Evolutionary conservation across 2,797 vertebrate species (phyloP).

Genomic region (Cryptoprocta ferox): DNA sequence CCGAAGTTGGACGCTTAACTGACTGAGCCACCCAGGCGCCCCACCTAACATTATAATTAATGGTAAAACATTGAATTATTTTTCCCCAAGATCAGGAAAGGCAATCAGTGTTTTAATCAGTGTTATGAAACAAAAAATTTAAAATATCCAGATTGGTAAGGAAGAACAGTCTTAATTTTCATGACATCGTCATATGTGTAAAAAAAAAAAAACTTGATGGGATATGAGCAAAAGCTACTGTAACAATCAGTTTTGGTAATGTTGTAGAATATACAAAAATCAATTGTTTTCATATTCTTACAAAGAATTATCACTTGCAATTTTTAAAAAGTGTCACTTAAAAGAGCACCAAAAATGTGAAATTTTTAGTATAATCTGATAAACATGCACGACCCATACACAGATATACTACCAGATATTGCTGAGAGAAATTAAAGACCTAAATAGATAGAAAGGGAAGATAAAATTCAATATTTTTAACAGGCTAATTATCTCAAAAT

Average conservation of each 20-base stretch:
- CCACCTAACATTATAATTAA: neutral
- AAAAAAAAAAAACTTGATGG: neutral
- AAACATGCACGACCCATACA: neutral
- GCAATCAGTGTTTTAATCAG: neutral
- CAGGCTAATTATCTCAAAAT: neutral
- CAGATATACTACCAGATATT: conserved; percentile 28
- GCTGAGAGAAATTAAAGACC: neutral
- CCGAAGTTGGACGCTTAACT: no score
- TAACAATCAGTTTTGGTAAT: neutral
- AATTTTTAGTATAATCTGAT: neutral
- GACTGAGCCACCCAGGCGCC: no score
- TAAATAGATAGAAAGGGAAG: neutral
- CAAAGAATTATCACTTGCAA: neutral
- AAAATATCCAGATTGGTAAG: neutral
- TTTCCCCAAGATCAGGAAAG: neutral
- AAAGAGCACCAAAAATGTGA: neutral
- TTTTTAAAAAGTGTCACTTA: neutral
- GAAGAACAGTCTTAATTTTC: neutral
- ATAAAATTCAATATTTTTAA: neutral
- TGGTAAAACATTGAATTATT: neutral
- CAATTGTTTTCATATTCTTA: conserved; percentile 28
- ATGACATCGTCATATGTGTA: neutral
- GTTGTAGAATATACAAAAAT: neutral
- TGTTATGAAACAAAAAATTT: neutral
- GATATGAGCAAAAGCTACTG: neutral